These are phyloP conservation scores for Leucophora obtusa DNA, from an alignment of 2,888 invertebrate genomes.

Conservation along the genomic window DNA sequence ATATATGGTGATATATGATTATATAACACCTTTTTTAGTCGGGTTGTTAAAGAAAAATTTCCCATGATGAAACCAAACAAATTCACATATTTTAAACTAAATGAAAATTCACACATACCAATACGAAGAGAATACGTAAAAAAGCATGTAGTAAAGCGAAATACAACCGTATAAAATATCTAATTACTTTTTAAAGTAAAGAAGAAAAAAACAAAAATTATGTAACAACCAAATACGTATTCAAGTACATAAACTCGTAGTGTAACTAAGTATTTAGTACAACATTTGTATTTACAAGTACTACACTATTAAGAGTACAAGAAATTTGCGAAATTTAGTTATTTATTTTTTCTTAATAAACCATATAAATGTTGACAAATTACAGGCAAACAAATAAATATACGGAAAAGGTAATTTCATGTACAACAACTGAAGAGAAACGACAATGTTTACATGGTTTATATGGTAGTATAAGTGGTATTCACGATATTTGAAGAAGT, in stretches of 20 bases:
- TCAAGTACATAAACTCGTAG: background rate
- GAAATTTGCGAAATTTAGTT: conserved; percentile 49
- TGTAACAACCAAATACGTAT: conserved; percentile 48
- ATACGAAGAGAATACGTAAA: background rate
- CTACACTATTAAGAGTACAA: background rate
- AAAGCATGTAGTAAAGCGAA: background rate
- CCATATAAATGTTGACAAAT: conserved; percentile 59
- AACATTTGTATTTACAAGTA: background rate
- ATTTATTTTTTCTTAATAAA: conserved; percentile 34
- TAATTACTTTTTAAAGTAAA: conserved; percentile 49
- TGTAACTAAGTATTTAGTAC: background rate
- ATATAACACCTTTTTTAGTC: no score
- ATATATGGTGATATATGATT: no score
- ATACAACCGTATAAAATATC: conserved; percentile 23
- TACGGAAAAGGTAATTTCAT: conserved; percentile 22
- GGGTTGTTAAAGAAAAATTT: conserved; percentile 35
- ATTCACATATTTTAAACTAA: conserved; percentile 34
- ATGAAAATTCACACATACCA: conserved; percentile 24
- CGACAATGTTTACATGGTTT: conserved; percentile 11
- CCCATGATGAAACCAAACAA: conserved; percentile 62
- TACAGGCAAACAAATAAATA: conserved; percentile 12
- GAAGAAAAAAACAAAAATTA: conserved; percentile 29
- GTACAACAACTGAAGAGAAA: conserved; percentile 23
- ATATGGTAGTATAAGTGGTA: background rate
- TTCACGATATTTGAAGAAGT: no score